Evolutionary conservation across 1,140 invertebrate species (phyloP).

Genomic region (silkworm (Bombyx mori)): ASM3026992v2 NC_085115.1:10982001-10982500

Average conservation of each 20-base stretch:
- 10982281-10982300: constrained; percentile 91
- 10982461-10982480: background rate
- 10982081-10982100: constrained; percentile 88
- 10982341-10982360: constrained; percentile 96
- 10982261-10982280: constrained; percentile 91
- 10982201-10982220: background rate
- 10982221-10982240: constrained; percentile 65
- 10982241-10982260: constrained; percentile 93
- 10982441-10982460: constrained; percentile 73
- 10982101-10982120: constrained; percentile 93
- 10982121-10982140: constrained; percentile 85
- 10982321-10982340: constrained; percentile 94
- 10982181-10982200: no score
- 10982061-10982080: constrained; percentile 80
- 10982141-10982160: background rate
- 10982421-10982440: constrained; percentile 92
- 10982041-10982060: constrained; percentile 33
- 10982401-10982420: constrained; percentile 89
- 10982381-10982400: constrained; percentile 79
- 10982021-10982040: no score
- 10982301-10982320: constrained; percentile 84
- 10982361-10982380: constrained; percentile 92
- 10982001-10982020: no score
- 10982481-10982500: no score
- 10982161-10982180: no score